Conservation (phyloP, 53 echinoderm and acorn worm species). For the Paracentrotus lividus region DNA sequence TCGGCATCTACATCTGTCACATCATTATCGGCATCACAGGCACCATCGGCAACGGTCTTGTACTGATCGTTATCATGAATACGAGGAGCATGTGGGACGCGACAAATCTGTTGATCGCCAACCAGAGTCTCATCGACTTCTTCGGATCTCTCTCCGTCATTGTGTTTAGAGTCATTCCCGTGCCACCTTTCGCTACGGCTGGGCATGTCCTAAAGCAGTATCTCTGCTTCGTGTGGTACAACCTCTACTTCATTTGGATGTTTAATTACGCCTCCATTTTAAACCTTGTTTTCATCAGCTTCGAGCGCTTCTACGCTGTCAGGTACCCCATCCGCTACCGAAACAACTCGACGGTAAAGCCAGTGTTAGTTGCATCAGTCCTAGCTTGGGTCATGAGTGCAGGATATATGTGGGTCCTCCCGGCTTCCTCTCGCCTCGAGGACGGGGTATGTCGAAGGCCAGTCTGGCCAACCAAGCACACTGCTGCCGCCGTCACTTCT, state of each 20-base stretch:
- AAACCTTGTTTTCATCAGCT: background rate
- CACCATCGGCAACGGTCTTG: conserved; percentile 32
- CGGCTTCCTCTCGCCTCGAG: background rate
- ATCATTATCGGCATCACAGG: background rate
- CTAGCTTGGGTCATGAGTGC: conserved; percentile 6
- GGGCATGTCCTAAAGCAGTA: background rate
- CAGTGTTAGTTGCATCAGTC: background rate
- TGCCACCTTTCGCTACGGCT: background rate
- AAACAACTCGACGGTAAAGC: background rate
- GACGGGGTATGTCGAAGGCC: background rate
- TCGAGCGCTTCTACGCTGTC: conserved; percentile 40
- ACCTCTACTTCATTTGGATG: background rate
- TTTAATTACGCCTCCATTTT: background rate
- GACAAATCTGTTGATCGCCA: conserved; percentile 43
- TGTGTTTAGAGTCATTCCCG: background rate
- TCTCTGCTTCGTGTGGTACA: conserved; percentile 37
- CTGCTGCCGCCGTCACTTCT: background rate
- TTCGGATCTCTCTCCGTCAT: conserved; percentile 23
- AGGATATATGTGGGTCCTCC: background rate
- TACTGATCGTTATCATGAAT: background rate
- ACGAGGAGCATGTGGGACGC: background rate
- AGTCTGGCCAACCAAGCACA: background rate
- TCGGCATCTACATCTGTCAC: background rate
- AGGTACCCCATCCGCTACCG: conserved; percentile 28
- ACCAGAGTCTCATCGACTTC: conserved; percentile 41